Conservation (phyloP, 2,113 vertebrate genomes). For the Anguilla rostrata region DNA sequence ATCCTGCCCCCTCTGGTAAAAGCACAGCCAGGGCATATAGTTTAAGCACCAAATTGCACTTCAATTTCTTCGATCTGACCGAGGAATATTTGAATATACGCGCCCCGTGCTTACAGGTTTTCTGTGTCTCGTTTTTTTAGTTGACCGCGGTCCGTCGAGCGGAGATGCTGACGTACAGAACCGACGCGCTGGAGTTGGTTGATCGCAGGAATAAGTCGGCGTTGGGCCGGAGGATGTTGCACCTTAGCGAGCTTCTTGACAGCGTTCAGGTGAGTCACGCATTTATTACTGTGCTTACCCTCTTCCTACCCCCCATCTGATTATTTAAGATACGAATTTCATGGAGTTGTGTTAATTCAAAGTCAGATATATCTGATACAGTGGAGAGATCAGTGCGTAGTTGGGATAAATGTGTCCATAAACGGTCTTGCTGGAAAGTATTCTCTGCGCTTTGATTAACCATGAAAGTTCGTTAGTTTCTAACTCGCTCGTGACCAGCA, state of each 20-base stretch:
- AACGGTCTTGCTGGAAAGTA: no score
- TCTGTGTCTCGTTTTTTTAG: slow-evolving; percentile 49
- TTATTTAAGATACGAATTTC: no score
- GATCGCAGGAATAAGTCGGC: slow-evolving; percentile 31
- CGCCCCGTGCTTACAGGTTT: neutral
- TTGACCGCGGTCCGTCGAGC: slow-evolving; percentile 53
- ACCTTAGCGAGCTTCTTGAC: slow-evolving; percentile 55
- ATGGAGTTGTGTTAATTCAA: no score
- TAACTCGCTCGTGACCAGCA: no score
- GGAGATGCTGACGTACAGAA: slow-evolving; percentile 59
- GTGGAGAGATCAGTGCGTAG: no score
- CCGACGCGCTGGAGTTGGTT: slow-evolving; percentile 38
- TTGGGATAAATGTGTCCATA: no score
- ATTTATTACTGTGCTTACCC: no score
- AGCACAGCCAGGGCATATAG: neutral
- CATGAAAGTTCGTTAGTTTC: no score
- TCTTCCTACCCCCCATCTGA: no score
- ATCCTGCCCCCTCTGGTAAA: slow-evolving; percentile 64
- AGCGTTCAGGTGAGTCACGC: slow-evolving; percentile 60
- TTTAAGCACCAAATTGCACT: slow-evolving; percentile 20
- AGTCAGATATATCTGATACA: no score
- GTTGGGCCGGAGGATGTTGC: slow-evolving; percentile 44
- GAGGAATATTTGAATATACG: neutral
- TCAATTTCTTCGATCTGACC: slow-evolving; percentile 23
- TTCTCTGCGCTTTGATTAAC: no score